Evolutionary conservation across 1,140 invertebrate species (phyloP), one percentile per base, ranked within the genome.

Genomic region (Andrena cerasifolii): DNA sequence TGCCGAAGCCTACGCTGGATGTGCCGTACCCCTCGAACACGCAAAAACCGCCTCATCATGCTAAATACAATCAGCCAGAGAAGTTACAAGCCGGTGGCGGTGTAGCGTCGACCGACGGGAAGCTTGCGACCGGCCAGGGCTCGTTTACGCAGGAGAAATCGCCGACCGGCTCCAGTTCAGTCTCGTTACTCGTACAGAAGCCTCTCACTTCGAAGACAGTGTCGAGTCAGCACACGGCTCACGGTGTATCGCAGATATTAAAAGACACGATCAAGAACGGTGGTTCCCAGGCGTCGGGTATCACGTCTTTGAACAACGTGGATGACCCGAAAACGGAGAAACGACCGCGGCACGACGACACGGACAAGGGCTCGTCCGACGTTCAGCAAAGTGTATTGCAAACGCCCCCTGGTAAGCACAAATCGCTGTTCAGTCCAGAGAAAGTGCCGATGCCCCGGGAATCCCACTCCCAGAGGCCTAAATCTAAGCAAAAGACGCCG

Each of bases 371-470:
- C 62, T 67, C 66, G 10, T 56, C 43, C 8, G 76, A 78, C 4
- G 47, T 78, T 1, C 77, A 72, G 36, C 62, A 59, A 26, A 77
- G 80, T 16, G 40, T 71, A 2, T 31, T 87, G 7, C 88, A 89
- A 40, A 75, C 83, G 5, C 78, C 82, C 8, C 80, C 82, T 14
- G 56, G 58, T 0, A 88, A 89, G 63, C 87, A 90, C 2, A 91
- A 88, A 56, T 93, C 92, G 0, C 68, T 93, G 0, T 94, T 94
- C 78, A 94, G 94, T 59, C 94, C 94, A 0, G 93, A 94, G 68
- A 93, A 93, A 83, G 84, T 89, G 14, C 83, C 89, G 51, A 76
- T 87, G 47, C 83, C 56, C 75, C 79, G 87, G 18, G 84, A 89
- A 43, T 78, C 78, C 16, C 82, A 88, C 58, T 80, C 78, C 31